Evolutionary conservation across 2,888 invertebrate genomes (phyloP).

Genomic region (Trypoxylon attenuatum): DNA sequence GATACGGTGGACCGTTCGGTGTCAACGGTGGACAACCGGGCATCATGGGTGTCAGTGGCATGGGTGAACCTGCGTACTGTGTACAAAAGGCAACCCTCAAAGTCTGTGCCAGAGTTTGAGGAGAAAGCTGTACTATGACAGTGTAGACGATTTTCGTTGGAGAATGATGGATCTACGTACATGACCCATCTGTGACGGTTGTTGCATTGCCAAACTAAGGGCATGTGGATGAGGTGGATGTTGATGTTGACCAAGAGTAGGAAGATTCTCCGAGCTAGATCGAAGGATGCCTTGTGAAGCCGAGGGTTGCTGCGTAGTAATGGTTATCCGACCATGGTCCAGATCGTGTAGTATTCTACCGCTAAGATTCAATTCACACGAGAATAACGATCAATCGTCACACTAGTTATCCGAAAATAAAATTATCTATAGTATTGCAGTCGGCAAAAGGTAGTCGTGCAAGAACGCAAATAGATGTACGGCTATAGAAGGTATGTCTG

Average conservation of each 20-base stretch:
- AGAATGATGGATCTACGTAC: constrained; percentile 50
- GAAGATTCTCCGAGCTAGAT: constrained; percentile 71
- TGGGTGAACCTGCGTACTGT: constrained; percentile 71
- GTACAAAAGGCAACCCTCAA: constrained; percentile 1
- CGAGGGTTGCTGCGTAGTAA: constrained; percentile 71
- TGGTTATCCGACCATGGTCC: constrained; percentile 87
- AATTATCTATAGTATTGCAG: too few species aligned
- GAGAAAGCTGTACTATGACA: background rate
- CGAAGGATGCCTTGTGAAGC: constrained; percentile 65
- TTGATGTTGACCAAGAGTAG: constrained; percentile 67
- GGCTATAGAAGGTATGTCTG: background rate
- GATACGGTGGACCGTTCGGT: constrained; percentile 77
- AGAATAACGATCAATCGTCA: constrained; percentile 7
- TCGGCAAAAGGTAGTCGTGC: too few species aligned
- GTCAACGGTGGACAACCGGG: constrained; percentile 71
- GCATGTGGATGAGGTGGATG: constrained; percentile 71
- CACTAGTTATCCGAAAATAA: background rate
- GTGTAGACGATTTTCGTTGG: background rate
- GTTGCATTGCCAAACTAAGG: constrained; percentile 68
- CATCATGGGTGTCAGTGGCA: constrained; percentile 73
- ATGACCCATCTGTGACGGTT: constrained; percentile 67
- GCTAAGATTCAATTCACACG: constrained; percentile 37
- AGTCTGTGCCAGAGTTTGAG: too few species aligned
- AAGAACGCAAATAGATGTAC: too few species aligned
- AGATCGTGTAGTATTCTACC: constrained; percentile 89